A percentile compares a stretch with the other conserved stretches of the same genome.
These are phyloP conservation scores for Anagrus nilaparvatae DNA, from an alignment of 1,140 invertebrate species.

Conservation along the genomic window DNA sequence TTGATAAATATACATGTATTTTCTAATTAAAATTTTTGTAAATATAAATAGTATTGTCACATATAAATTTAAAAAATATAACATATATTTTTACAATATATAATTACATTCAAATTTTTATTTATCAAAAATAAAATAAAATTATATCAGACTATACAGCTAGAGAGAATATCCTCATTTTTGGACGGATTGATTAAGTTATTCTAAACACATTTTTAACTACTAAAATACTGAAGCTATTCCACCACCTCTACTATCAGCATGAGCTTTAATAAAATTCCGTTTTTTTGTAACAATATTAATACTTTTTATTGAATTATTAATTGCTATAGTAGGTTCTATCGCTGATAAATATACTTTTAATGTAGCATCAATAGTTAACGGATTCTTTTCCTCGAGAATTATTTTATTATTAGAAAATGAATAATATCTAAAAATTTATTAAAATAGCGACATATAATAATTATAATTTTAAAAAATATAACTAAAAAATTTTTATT, in stretches of 20 bases:
- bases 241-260: slow-evolving; percentile 54
- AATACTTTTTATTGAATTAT: slow-evolving; percentile 38
- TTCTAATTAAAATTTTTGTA: background rate
- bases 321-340: too few relatives aligned
- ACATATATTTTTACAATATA: background rate
- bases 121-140: background rate
- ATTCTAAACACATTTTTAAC: background rate
- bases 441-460: too few relatives aligned
- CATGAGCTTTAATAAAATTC: slow-evolving; percentile 42
- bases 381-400: too few relatives aligned
- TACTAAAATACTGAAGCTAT: slow-evolving; percentile 49
- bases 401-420: too few relatives aligned
- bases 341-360: too few relatives aligned
- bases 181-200: too few relatives aligned
- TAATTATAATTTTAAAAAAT: background rate
- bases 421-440: too few relatives aligned
- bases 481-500: slow-evolving; percentile 1
- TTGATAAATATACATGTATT: background rate
- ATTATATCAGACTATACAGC: too few relatives aligned
- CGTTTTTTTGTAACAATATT: slow-evolving; percentile 43
- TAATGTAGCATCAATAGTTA: too few relatives aligned
- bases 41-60: background rate
- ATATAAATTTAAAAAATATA: background rate
- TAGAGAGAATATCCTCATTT: too few relatives aligned
- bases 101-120: background rate